These are phyloP conservation scores for Ladona fulva DNA, from an alignment of 1,140 invertebrate genomes.

Conservation along the genomic window DNA sequence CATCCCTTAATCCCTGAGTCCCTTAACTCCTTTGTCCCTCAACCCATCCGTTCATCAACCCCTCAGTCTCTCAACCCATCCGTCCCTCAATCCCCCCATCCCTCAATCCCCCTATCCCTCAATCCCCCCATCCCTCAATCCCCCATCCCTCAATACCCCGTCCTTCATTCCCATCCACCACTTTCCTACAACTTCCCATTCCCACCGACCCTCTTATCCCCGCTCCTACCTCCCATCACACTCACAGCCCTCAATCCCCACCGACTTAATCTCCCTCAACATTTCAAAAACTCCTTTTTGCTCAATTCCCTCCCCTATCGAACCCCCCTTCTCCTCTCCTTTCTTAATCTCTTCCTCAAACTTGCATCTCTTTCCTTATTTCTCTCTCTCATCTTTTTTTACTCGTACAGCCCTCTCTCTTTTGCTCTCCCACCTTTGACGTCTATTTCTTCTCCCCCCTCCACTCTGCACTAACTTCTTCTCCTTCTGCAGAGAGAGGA, in stretches of 20 bases:
- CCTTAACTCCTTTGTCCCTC: not conserved
- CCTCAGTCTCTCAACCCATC: not conserved
- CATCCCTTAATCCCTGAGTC: not conserved
- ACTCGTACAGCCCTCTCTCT: not conserved
- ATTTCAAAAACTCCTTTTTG: not conserved
- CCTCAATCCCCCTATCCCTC: not conserved
- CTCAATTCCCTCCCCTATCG: not conserved
- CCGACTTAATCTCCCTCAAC: too few species aligned
- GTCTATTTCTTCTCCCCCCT: not conserved
- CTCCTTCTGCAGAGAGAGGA: not conserved
- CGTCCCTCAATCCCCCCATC: not conserved
- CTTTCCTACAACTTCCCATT: not conserved
- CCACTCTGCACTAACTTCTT: not conserved
- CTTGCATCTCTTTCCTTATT: not conserved
- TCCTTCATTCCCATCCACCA: not conserved
- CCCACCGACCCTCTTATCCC: not conserved
- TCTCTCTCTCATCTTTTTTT: not conserved
- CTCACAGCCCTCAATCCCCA: too few species aligned
- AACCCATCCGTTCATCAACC: not conserved
- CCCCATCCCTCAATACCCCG: not conserved
- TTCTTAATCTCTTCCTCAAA: slow-evolving; percentile 2
- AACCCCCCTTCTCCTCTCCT: not conserved
- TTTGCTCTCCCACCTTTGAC: not conserved
- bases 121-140: not conserved
- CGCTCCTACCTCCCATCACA: not conserved